phyloP scores from a whole-genome alignment of 2,797 vertebrate genomes.

The Glyptemys insculpta region DNA sequence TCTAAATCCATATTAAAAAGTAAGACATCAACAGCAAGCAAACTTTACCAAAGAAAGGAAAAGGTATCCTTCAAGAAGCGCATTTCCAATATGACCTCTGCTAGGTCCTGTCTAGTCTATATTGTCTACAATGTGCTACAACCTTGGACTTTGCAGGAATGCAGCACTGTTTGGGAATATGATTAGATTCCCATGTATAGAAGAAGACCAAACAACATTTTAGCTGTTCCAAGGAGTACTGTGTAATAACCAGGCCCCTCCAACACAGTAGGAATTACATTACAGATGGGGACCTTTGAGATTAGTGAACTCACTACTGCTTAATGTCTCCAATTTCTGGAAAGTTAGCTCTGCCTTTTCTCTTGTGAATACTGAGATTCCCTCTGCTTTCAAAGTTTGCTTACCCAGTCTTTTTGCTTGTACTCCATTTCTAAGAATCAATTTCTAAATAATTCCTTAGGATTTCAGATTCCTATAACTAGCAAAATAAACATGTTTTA shows the following conservation, averaged over 20 bases:
- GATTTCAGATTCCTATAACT: constrained; percentile 26
- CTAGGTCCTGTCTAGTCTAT: neutral
- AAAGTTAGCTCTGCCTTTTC: constrained; percentile 35
- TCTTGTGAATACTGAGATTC: constrained; percentile 46
- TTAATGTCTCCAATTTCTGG: constrained; percentile 3
- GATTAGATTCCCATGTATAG: neutral
- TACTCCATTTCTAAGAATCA: constrained; percentile 71
- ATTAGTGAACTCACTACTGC: neutral
- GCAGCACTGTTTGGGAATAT: neutral
- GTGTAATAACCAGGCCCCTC: neutral
- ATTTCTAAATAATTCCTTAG: constrained; percentile 57
- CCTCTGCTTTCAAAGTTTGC: constrained; percentile 44
- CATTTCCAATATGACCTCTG: neutral
- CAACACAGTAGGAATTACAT: neutral
- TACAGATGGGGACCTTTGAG: constrained; percentile 32
- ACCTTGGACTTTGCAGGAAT: neutral
- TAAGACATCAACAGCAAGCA: neutral
- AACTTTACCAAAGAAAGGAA: neutral
- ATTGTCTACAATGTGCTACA: neutral
- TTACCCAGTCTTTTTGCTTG: neutral
- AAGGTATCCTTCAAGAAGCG: neutral
- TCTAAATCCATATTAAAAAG: neutral
- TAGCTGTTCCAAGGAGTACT: constrained; percentile 45
- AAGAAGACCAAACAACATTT: neutral
- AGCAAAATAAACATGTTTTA: constrained; percentile 65